phyloP scores from a whole-genome alignment of 1,140 invertebrate genomes.

The Lordiphosa clarofinis region DNA sequence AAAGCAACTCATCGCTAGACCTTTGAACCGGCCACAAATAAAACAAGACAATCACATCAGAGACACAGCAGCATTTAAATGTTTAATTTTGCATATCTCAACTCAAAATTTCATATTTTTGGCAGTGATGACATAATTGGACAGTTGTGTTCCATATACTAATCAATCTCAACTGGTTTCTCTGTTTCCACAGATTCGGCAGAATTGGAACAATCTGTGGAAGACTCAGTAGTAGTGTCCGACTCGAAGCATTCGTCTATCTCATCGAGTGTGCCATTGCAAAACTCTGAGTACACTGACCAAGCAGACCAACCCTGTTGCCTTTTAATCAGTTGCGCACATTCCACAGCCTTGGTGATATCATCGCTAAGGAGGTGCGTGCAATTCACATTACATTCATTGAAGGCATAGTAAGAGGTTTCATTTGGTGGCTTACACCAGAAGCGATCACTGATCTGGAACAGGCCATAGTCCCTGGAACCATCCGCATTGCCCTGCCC shows the following conservation, averaged over 20 bases:
- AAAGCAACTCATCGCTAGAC: constrained; percentile 13
- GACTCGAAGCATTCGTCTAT: constrained; percentile 58
- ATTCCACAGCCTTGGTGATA: constrained; percentile 64
- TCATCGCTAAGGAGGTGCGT: constrained; percentile 57
- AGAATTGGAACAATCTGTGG: not conserved
- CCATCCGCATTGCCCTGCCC: constrained; percentile 63
- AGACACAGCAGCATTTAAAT: constrained; percentile 26
- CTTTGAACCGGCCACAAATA: constrained; percentile 23
- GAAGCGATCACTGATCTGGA: constrained; percentile 76
- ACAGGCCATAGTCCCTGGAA: constrained; percentile 72
- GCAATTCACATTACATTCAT: constrained; percentile 72
- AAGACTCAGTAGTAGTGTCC: constrained; percentile 20
- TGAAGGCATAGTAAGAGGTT: constrained; percentile 52
- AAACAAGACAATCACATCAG: constrained; percentile 21
- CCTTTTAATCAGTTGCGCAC: constrained; percentile 54
- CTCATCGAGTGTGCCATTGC: constrained; percentile 61
- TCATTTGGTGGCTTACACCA: constrained; percentile 67
- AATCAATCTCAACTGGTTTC: no score
- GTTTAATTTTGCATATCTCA: constrained; percentile 38
- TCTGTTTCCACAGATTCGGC: no score
- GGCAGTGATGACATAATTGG: constrained; percentile 49
- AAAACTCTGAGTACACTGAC: constrained; percentile 83
- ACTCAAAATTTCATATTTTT: constrained; percentile 33
- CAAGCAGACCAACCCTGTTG: constrained; percentile 86
- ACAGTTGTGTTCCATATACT: not conserved